Base-by-base conservation (phyloP, 2,888 invertebrate species). In the Melanotus villosus region DNA sequence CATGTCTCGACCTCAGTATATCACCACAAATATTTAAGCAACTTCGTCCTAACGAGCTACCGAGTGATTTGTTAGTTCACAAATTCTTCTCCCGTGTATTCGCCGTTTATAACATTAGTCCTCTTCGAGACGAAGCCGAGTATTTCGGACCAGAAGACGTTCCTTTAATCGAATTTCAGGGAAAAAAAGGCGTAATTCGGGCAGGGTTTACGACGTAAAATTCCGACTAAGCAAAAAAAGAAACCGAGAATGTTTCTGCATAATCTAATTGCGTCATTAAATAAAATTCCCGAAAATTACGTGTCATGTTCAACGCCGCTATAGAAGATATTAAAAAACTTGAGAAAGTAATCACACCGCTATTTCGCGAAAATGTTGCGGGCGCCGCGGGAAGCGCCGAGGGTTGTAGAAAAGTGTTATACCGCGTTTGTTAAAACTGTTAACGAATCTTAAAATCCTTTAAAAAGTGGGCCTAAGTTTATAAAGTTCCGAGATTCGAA, bases 361-460 rank as follows among this genome's bases (percentile, higher is more conserved):
- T 75, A 77, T 78, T 75, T 73, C 71, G 68, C 59, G 75, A 70
- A 65, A 63, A 68, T 66, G 71, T 68, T 68, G 59, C 69, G 68
- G 73, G 65, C 52, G 56, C 57, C 19, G 62, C 70, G 62, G 73
- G 77, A 73, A 77, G 56, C 63, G 66, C 65, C 77, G 76, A 76
- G 79, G 78, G 78, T 67, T 70, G 70, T 59, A 69, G 63, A 80
- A n/a, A n/a, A 80, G 80, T 80, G 82, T 79, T 69, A 52, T 66
- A 80, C 80, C 78, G 81, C 82, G 82, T 83, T 83, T 84, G 83
- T 83, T 83, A 82, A 83, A 83, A 83, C 82, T 83, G 84, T 84
- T 83, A 84, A 83, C 84, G 83, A 83, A 83, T 84, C 82, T 80
- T 80, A 81, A 83, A 83, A 83, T 84, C 83, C 82, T 80, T 83